Evolutionary conservation across 30 jellyfish, hydroid and myxozoan species (phyloP), one percentile per base, ranked within the genome.

Genomic region (Hydra vulgaris): DNA sequence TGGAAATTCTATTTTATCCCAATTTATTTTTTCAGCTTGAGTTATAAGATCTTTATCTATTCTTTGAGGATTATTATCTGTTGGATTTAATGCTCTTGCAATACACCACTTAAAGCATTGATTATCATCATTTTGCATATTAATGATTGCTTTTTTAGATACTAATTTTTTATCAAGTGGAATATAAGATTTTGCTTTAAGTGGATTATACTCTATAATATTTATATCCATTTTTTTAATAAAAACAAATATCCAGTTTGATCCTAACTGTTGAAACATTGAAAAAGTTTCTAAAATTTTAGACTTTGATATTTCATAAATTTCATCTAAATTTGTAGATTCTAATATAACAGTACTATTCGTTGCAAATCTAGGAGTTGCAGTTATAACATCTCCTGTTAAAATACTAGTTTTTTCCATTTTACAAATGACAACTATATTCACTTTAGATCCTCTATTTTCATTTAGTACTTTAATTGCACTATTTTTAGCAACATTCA

Each of bases 1-100:
- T 17, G 84, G 87, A 69, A 61, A 79, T 0, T 79, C 71, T 25
- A 79, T 17, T 18, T 76, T 23, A 18, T 69, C 67, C 87, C 83
- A 61, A 68, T 79, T 79, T 21, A 27, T n/a, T 27, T 52, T 21
- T 20, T 79, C 75, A 21, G 26, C 85, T 18, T 66, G 18, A n/a
- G 8, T 15, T 1, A 26, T 27, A 3, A 79, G 27, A 5, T n/a
- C 75, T 53, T 79, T 61, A 23, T 20, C 25, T 8, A 68, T 15
- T 8, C 81, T 23, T 18, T 73, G 76, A 25, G 74, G 5, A 18
- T 18, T 27, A 3, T 25, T 23, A n/a, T 7, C 5, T 73, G 5
- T 27, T 8, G 74, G 74, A 18, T 73, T 20, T 17, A 73, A 73
- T 1, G 81, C 81, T 73, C 81, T 73, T 20, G 81, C 74, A 7